Evolutionary conservation across 2,797 vertebrate species (phyloP).

Genomic region (Benthosema pterotum): DNA sequence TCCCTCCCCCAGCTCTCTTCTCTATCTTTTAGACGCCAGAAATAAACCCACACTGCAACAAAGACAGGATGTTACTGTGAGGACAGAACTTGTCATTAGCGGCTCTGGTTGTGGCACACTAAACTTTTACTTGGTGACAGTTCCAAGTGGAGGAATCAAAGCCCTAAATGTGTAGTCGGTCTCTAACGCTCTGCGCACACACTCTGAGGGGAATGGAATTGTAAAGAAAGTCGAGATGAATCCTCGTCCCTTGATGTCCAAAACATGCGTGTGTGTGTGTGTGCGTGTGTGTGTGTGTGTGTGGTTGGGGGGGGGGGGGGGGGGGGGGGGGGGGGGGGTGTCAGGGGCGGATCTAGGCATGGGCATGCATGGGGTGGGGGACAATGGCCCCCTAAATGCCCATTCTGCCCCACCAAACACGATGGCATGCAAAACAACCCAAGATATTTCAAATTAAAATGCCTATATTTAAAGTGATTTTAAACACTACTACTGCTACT

Average conservation of each 20-base stretch:
- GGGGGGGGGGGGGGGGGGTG: no score
- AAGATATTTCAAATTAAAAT: no score
- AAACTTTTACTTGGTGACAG: slow-evolving; percentile 68
- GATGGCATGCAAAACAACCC: no score
- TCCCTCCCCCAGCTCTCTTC: slow-evolving; percentile 61
- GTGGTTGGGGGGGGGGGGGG: no score
- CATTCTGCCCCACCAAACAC: no score
- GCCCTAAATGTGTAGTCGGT: slow-evolving; percentile 62
- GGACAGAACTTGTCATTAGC: slow-evolving; percentile 70
- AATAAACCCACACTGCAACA: slow-evolving; percentile 72
- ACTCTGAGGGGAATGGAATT: slow-evolving; percentile 49
- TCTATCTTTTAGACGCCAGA: slow-evolving; percentile 64
- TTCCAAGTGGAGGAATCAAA: slow-evolving; percentile 60
- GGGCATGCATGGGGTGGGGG: no score
- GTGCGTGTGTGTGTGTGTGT: no score
- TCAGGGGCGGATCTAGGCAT: no score
- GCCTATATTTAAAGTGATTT: no score
- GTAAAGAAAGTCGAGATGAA: slow-evolving; percentile 48
- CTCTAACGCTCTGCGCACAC: slow-evolving; percentile 47
- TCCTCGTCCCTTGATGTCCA: slow-evolving; percentile 39
- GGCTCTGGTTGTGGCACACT: slow-evolving; percentile 45
- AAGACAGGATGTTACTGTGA: slow-evolving; percentile 70
- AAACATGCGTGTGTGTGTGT: slow-evolving; percentile 13
- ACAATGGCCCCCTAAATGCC: no score
- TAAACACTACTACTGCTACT: no score